Conservation (phyloP, 2,888 invertebrate species). For the Spilosoma lubricipeda region DNA sequence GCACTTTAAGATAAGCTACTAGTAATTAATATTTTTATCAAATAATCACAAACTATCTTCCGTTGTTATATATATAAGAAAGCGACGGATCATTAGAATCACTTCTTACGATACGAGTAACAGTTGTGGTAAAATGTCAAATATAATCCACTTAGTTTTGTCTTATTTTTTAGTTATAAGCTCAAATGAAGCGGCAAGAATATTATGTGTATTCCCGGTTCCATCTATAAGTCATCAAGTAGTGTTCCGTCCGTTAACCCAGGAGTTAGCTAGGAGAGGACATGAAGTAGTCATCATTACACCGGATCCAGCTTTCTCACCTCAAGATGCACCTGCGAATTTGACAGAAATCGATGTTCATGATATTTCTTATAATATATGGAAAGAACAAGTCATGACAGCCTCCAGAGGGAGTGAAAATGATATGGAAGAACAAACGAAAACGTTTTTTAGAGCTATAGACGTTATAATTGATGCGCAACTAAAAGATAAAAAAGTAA, state of each 20-base stretch:
- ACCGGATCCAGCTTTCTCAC: constrained; percentile 65
- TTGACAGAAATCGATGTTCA: constrained; percentile 73
- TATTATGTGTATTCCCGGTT: constrained; percentile 61
- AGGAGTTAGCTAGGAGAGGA: constrained; percentile 73
- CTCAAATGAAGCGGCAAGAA: constrained; percentile 43
- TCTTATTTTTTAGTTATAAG: constrained; percentile 13
- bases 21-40: not conserved
- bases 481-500: constrained; percentile 16
- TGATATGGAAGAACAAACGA: constrained; percentile 36
- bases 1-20: not conserved
- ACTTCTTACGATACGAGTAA: not conserved
- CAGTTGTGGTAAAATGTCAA: constrained; percentile 15
- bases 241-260: constrained; percentile 67
- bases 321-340: constrained; percentile 60
- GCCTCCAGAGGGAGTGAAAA: constrained; percentile 25
- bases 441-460: constrained; percentile 21
- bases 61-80: not conserved
- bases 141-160: not conserved
- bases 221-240: constrained; percentile 80
- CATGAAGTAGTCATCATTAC: constrained; percentile 78
- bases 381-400: constrained; percentile 27
- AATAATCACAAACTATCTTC: not conserved
- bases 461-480: constrained; percentile 29
- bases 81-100: not conserved
- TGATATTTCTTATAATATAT: constrained; percentile 58